Base-by-base conservation (phyloP, 2,113 vertebrate species). In the Rana temporaria region DNA sequence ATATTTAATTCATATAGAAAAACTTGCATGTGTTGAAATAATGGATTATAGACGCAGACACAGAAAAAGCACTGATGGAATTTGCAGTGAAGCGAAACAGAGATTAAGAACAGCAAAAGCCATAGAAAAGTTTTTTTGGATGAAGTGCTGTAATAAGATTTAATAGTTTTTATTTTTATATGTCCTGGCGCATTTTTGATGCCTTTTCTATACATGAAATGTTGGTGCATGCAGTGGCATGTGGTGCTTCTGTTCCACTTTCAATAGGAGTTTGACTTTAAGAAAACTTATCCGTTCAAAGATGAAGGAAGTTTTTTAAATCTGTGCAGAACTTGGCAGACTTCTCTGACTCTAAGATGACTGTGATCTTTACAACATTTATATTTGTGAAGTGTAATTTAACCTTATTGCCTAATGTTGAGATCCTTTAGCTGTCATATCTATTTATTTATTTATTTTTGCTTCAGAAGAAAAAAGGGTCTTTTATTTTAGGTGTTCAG, bases 1-100 rank as follows among this genome's bases (percentile, higher is more conserved):
- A 65, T 87, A 86, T 92, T 94, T 88, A 87, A 90, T 86, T 89
- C 93, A 88, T 92, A 92, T 90, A 86, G 60, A 68, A 75, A 60
- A 48, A 12, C 22, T 24, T 22, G n/a, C 17, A 30, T 9, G 53
- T 83, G 81, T 68, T 76, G 81, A 76, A 83, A 83, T 67, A 76
- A 75, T 68, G 81, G 81, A 83, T 83, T 83, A 76, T 64, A 66
- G 52, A 19, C 69, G 34, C 57, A 68, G 32, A 55, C 52, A 83
- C n/a, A 59, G 48, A 75, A 55, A 60, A 60, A 68, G 55, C 59
- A 68, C 79, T 83, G 81, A 67, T 68, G 71, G 64, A 76, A 68
- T 83, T 42, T 67, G 68, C 81, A 75, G 20, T 57, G 71, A 60
- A 68, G 81, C 72, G 22, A 42, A 68, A 83, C 64, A 1, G 55